Evolutionary conservation across 2,888 invertebrate species (phyloP), one percentile per base, ranked within the genome.

Genomic region (Acrobasis repandana): DNA sequence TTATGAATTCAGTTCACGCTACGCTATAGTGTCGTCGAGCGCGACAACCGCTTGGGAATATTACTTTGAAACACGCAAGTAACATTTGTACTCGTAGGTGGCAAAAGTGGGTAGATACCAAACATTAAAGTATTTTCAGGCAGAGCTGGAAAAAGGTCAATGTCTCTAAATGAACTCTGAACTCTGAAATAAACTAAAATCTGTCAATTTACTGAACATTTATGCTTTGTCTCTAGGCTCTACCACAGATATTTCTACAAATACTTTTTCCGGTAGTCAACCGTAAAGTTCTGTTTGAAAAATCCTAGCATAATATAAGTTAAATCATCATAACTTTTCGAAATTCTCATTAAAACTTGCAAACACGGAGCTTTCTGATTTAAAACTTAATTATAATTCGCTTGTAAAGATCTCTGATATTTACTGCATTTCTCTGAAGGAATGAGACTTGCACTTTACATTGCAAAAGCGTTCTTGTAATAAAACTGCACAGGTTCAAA

Each of bases 391-490:
- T 43, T 43, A n/a, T 43, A 43, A 43, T 14, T 43, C 43, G 8
- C n/a, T 50, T n/a, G 9, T 8, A 50, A 28, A 28, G 14, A 28
- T 14, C 28, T 50, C 8, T 11, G 14, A 14, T 43, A 14, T 11
- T 43, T 43, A 43, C 38, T 10, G 10, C 43, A 43, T 43, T 43
- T 43, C 43, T 14, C 43, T n/a, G 14, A 43, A 43, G n/a, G 6
- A 50, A 51, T 51, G 15, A 51, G 15, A 34, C 38, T 10, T n/a
- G 10, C 9, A 28, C 36, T 11, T 34, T 57, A n/a, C 46, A 57
- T 52, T 57, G 16, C 34, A 57, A 51, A 60, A 64, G 52, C 34
- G 34, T 9, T 34, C 38, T 54, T 38, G 54, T 38, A 54, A 54
- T 38, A 54, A 54, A 38, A 38, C 38, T 38, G 18, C 54, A 9